Evolutionary conservation across 2,113 vertebrate species (phyloP), one percentile per base, ranked within the genome.

Genomic region (Cyanoderma ruficeps): DNA sequence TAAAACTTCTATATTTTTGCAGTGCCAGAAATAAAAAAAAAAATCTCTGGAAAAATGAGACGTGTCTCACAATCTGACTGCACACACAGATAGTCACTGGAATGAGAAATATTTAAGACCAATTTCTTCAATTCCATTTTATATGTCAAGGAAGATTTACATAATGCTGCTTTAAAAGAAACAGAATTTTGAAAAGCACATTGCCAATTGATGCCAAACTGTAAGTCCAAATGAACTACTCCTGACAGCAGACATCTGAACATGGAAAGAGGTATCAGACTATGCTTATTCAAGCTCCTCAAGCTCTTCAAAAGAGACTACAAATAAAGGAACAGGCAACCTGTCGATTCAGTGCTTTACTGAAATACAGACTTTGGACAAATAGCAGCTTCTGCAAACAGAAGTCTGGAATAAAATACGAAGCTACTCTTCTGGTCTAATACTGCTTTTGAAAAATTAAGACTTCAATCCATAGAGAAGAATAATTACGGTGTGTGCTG

Each of bases 371-470:
- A 82, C 5, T 33, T 67, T 55, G 47, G 31, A 57, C 25, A 67
- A 84, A 65, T 12, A 27, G 8, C 15, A 84, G 11, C 13, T 82
- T 67, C 13, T n/a, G 18, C 28, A 83, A 78, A 61, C 15, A 70
- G 27, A 83, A 57, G 44, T 61, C 15, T 47, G 17, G 3, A 89
- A 89, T 35, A 53, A 90, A 79, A 61, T 53, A 17, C 35, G 64
- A 13, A 1, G 0, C n/a, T 61, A 49, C 5, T 14, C 1, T 3
- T 33, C 39, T 71, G 19, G 42, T 10, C 31, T 74, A 47, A 6
- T 71, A 70, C 11, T 15, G 8, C 9, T 77, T 89, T 84, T 61
- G n/a, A 67, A 69, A 81, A 90, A 63, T 27, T 46, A 63, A 82
- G 15, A 19, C 19, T 64, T 81, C 8, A 11, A 11, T 75, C 39